phyloP scores from a whole-genome alignment of 2,888 invertebrate species.

The Orthosia incerta region DNA sequence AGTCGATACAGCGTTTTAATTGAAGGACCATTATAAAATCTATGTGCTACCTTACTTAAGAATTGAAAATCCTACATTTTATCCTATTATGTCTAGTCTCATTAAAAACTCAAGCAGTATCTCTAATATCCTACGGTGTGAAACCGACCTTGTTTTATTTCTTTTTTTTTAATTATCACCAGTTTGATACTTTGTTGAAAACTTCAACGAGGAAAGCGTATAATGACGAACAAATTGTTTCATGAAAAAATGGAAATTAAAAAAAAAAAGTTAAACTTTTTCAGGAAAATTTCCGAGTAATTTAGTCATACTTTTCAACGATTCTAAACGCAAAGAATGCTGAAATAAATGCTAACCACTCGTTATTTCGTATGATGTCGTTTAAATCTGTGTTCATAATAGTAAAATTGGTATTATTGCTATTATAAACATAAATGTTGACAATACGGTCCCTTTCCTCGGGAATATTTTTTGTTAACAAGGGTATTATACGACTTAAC shows the following conservation, averaged over 20 bases:
- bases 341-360: slow-evolving; percentile 35
- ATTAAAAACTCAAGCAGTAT: slow-evolving; percentile 6
- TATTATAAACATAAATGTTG: slow-evolving; percentile 71
- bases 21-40: neutral
- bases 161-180: slow-evolving; percentile 27
- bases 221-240: slow-evolving; percentile 46
- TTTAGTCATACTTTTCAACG: slow-evolving; percentile 11
- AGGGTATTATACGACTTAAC: slow-evolving; percentile 73
- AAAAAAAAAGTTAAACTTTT: slow-evolving; percentile 26
- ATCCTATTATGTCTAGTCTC: neutral
- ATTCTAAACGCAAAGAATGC: slow-evolving; percentile 17
- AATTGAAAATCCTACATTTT: neutral
- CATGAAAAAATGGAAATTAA: slow-evolving; percentile 43
- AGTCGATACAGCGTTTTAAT: neutral
- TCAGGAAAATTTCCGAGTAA: slow-evolving; percentile 10
- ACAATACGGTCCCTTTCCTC: slow-evolving; percentile 69
- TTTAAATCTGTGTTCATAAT: slow-evolving; percentile 52
- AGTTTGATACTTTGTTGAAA: slow-evolving; percentile 25
- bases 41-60: neutral
- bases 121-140: neutral
- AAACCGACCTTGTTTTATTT: neutral
- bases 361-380: slow-evolving; percentile 38
- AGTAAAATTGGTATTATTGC: slow-evolving; percentile 68
- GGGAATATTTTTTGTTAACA: slow-evolving; percentile 75
- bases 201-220: slow-evolving; percentile 42